Evolutionary conservation across 92 coral and sea anemone genomes (phyloP).

Genomic region (Heliopora coerulea): DNA sequence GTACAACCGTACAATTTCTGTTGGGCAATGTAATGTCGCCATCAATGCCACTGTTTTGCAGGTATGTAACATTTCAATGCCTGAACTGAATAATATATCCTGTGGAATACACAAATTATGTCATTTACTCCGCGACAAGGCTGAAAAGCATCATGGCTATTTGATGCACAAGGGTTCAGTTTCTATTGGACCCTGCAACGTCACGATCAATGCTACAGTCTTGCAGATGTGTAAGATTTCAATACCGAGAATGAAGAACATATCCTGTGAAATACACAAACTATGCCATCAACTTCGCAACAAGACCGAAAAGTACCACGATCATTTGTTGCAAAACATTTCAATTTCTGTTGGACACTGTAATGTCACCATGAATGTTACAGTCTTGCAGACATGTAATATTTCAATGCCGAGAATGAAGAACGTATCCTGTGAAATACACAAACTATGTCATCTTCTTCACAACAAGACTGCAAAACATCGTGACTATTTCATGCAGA

Average conservation of each 20-base stretch:
- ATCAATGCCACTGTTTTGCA: conserved; percentile 1
- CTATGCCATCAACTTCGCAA: not conserved
- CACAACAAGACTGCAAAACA: not conserved
- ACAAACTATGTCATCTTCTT: not conserved
- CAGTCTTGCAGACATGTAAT: not conserved
- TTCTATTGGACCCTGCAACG: not conserved
- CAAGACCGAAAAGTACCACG: not conserved
- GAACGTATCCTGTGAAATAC: conserved; percentile 2
- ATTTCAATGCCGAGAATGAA: not conserved
- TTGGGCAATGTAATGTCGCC: conserved; percentile 16
- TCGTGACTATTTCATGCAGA: not conserved
- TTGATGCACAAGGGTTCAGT: not conserved
- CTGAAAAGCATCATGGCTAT: not conserved
- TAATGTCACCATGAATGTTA: conserved; percentile 4
- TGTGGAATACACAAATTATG: conserved; percentile 1
- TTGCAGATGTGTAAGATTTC: conserved; percentile 20
- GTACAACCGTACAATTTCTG: not conserved
- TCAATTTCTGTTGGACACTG: not conserved
- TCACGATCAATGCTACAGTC: conserved; percentile 7
- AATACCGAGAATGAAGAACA: conserved; percentile 4
- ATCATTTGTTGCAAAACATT: not conserved
- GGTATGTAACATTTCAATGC: conserved; percentile 1
- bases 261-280: conserved; percentile 2
- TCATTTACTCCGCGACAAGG: not conserved
- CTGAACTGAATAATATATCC: not conserved